Evolutionary conservation across 2,888 invertebrate species (phyloP), one percentile per base, ranked within the genome.

Genomic region (Notocelia uddmanniana): DNA sequence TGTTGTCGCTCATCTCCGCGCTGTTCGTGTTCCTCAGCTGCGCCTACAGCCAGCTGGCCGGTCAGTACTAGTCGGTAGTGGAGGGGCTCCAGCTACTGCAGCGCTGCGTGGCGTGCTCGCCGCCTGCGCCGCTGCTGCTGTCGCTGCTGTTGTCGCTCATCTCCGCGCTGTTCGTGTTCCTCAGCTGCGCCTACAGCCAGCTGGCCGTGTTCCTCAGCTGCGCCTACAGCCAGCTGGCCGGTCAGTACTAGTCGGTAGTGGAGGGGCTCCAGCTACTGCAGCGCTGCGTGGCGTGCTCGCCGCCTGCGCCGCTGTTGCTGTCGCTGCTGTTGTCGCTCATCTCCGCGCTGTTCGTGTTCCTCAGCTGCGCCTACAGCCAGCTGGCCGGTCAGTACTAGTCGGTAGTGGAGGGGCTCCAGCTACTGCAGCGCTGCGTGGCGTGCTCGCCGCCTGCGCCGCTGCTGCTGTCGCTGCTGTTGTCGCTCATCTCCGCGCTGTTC

Each of bases 1-100:
- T 98, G 69, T 92, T 99, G n/a, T 98, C 98, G 0, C 97, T 98
- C 89, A 96, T 98, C 77, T 98, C 98, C 1, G 97, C 98, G 0
- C 94, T 98, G 2, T 98, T 98, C 86, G 97, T 98, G 34, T 98
- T 98, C 91, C 95, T 98, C 23, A 97, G 97, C 82, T 97, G 97
- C 95, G 97, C 97, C 0, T 97, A 97, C 50, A 97, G 97, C 79
- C 97, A 97, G 81, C 95, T 97, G 75, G 96, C 96, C 0, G 93
- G 93, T 92, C 15, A 15, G 41, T 45, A 45, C 41, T 41, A 41
- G 15, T 13, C 1, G 13, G 37, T 41, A 3, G 13, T 41, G 37
- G 37, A 41, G 15, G 37, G 37, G 11, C 37, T 41, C 3, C 37
- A 41, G 37, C 13, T 13, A 66, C 92, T 98, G 71, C 96, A 97